Conservation (phyloP, 2,113 vertebrate genomes). For the Scortum barcoo region DNA sequence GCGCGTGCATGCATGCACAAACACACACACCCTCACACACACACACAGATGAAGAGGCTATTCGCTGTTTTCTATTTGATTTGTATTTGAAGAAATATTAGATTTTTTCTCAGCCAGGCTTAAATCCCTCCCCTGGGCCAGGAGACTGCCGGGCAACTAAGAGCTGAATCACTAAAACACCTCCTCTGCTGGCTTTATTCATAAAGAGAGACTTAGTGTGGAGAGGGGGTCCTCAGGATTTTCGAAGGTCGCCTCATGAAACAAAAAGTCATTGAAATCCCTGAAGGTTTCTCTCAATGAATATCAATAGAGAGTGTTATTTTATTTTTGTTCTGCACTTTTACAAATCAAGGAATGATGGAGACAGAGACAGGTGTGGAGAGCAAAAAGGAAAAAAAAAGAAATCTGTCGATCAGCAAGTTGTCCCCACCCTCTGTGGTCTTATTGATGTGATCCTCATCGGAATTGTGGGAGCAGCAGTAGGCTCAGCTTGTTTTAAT, state of each 20-base stretch:
- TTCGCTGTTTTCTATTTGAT: constrained; percentile 67
- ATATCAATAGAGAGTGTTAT: constrained; percentile 72
- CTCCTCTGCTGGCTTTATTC: constrained; percentile 64
- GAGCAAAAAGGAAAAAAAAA: not conserved
- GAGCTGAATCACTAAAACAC: constrained; percentile 71
- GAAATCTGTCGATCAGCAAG: not conserved
- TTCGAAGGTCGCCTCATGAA: constrained; percentile 66
- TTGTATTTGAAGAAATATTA: constrained; percentile 74
- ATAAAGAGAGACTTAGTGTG: constrained; percentile 38
- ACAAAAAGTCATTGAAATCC: constrained; percentile 70
- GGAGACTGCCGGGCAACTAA: constrained; percentile 69
- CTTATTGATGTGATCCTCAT: constrained; percentile 9
- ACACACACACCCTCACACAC: constrained; percentile 3
- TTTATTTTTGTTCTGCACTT: constrained; percentile 46
- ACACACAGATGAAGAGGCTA: constrained; percentile 53
- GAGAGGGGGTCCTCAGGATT: constrained; percentile 51
- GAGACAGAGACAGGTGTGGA: not conserved
- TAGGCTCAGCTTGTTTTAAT: constrained; percentile 10
- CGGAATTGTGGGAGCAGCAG: not conserved
- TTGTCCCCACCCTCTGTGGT: constrained; percentile 4
- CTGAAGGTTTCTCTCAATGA: constrained; percentile 60
- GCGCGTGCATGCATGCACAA: too few species aligned
- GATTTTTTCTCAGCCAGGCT: constrained; percentile 58
- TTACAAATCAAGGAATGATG: constrained; percentile 11
- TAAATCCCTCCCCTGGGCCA: constrained; percentile 75